These are phyloP conservation scores for Anorthoa munda DNA, from an alignment of 2,888 invertebrate genomes.

Conservation along the genomic window DNA sequence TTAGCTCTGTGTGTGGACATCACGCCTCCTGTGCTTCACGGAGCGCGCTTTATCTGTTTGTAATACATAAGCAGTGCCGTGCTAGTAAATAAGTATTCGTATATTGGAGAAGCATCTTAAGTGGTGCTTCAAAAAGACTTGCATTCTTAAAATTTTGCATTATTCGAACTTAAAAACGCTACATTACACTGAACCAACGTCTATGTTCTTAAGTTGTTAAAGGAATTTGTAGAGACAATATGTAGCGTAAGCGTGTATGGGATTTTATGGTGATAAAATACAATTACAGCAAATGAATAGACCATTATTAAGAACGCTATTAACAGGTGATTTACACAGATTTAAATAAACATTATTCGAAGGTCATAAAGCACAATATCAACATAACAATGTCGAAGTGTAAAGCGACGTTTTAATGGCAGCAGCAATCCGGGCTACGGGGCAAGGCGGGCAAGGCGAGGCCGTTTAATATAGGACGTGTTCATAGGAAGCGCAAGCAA, in stretches of 20 bases:
- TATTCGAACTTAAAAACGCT: background rate
- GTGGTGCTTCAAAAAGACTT: slow-evolving; percentile 18
- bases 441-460: slow-evolving; percentile 71
- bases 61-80: slow-evolving; percentile 46
- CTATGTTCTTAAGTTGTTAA: background rate
- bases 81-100: slow-evolving; percentile 44
- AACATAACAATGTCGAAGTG: slow-evolving; percentile 63
- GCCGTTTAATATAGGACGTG: slow-evolving; percentile 84
- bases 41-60: slow-evolving; percentile 59
- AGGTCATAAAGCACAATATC: slow-evolving; percentile 70
- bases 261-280: slow-evolving; percentile 21
- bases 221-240: slow-evolving; percentile 7
- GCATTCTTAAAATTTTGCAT: slow-evolving; percentile 14
- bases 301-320: slow-evolving; percentile 18
- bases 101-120: slow-evolving; percentile 22
- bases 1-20: slow-evolving; percentile 85
- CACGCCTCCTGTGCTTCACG: slow-evolving; percentile 72
- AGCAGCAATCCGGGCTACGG: slow-evolving; percentile 55
- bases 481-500: slow-evolving; percentile 89
- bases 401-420: slow-evolving; percentile 68
- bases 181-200: background rate
- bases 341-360: slow-evolving; percentile 64
- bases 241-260: slow-evolving; percentile 8
- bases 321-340: slow-evolving; percentile 48
- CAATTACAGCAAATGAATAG: slow-evolving; percentile 16